These are phyloP conservation scores for Vulpes lagopus DNA, from an alignment of 2,113 vertebrate genomes.

Conservation along the genomic window DNA sequence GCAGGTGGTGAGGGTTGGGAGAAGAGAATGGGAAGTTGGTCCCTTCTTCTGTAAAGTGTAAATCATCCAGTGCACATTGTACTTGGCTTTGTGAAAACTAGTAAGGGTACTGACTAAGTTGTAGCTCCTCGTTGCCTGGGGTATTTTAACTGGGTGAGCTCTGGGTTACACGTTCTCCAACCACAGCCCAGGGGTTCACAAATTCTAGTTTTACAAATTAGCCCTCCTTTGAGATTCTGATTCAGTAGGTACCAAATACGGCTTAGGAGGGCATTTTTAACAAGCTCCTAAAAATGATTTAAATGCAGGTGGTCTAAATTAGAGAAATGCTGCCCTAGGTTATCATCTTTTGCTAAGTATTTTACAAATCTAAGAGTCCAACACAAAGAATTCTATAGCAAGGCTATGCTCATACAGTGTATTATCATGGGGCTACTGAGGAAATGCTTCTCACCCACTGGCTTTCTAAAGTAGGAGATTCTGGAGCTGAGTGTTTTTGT, in stretches of 20 bases:
- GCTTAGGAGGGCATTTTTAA: not conserved
- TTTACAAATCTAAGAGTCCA: not conserved
- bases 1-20: too few species aligned
- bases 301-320: not conserved
- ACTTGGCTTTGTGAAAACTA: not conserved
- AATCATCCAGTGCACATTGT: not conserved
- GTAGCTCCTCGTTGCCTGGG: not conserved
- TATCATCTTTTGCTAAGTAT: constrained; percentile 15
- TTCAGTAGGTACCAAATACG: not conserved
- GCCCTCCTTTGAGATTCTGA: not conserved
- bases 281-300: not conserved
- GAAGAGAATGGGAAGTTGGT: not conserved
- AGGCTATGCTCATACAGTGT: not conserved
- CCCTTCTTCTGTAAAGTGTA: not conserved
- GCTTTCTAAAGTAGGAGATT: constrained; percentile 14
- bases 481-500: not conserved
- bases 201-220: not conserved
- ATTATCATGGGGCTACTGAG: not conserved
- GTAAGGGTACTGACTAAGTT: not conserved
- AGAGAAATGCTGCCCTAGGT: not conserved
- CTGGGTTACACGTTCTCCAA: not conserved
- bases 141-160: not conserved
- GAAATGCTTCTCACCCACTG: not conserved
- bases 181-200: not conserved
- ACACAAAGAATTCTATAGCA: not conserved